These are phyloP conservation scores for Teleogryllus occipitalis DNA, from an alignment of 1,140 invertebrate genomes.

Conservation along the genomic window DNA sequence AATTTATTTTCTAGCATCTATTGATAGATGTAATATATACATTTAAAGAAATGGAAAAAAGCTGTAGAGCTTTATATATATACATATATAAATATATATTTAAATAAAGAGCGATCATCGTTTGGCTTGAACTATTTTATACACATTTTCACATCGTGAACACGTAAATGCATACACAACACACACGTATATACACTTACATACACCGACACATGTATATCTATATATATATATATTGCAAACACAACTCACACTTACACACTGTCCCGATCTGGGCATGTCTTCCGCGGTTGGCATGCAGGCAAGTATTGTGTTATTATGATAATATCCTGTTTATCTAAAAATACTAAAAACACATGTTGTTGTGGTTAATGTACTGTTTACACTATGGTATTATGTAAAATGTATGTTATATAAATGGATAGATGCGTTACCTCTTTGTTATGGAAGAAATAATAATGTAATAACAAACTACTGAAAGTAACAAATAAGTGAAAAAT, in stretches of 20 bases:
- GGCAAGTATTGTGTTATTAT: slow-evolving; percentile 22
- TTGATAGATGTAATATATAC: slow-evolving; percentile 6
- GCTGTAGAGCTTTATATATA: slow-evolving; percentile 5
- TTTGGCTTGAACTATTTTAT: slow-evolving; percentile 17
- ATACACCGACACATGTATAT: slow-evolving; percentile 14
- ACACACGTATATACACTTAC: slow-evolving; percentile 20
- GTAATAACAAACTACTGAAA: slow-evolving; percentile 17
- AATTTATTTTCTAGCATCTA: slow-evolving; percentile 6
- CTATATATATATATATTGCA: background rate
- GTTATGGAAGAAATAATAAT: slow-evolving; percentile 24
- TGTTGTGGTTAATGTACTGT: slow-evolving; percentile 24
- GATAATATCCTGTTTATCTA: slow-evolving; percentile 21
- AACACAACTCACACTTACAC: slow-evolving; percentile 15
- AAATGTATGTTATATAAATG: slow-evolving; percentile 25
- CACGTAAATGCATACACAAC: slow-evolving; percentile 10
- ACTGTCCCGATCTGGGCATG: slow-evolving; percentile 20
- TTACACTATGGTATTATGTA: slow-evolving; percentile 25
- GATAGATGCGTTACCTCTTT: slow-evolving; percentile 24
- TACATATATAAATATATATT: slow-evolving; percentile 6
- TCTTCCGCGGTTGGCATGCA: slow-evolving; percentile 24
- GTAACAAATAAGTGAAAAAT: slow-evolving; percentile 19
- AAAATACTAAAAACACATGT: slow-evolving; percentile 16
- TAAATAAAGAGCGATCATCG: slow-evolving; percentile 19
- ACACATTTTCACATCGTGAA: slow-evolving; percentile 15
- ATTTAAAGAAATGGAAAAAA: background rate